Evolutionary conservation across 2,888 invertebrate genomes (phyloP).

Genomic region (Teleiodes luculella): DNA sequence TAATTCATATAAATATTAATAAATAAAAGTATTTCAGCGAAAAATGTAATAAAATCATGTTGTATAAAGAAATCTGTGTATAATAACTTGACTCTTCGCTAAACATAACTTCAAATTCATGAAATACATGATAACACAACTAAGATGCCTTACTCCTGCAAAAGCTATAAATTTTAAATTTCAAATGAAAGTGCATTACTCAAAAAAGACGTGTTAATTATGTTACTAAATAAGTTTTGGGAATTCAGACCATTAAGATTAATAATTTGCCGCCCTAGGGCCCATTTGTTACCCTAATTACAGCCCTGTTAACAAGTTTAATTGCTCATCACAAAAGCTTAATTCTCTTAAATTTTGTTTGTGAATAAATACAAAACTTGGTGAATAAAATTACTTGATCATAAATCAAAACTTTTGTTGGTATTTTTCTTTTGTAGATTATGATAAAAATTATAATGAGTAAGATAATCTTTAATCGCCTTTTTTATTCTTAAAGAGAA

Average conservation of each 20-base stretch:
- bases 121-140: not conserved
- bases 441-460: no score
- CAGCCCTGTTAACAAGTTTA: conserved; percentile 2
- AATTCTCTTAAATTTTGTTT: not conserved
- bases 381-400: not conserved
- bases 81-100: no score
- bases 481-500: no score
- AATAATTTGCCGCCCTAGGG: not conserved
- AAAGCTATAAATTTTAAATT: no score
- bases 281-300: conserved; percentile 1
- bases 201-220: no score
- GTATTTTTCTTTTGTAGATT: not conserved
- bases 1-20: not conserved
- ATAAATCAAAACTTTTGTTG: not conserved
- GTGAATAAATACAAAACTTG: not conserved
- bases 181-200: not conserved
- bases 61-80: no score
- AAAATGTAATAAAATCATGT: no score
- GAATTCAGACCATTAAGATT: not conserved
- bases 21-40: no score
- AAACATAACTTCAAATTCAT: no score
- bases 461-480: no score
- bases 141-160: no score
- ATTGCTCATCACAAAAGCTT: conserved; percentile 2
- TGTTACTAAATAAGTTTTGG: no score